These are phyloP conservation scores for Pygoscelis antarcticus DNA, from an alignment of 2,113 vertebrate genomes.

Conservation along the genomic window DNA sequence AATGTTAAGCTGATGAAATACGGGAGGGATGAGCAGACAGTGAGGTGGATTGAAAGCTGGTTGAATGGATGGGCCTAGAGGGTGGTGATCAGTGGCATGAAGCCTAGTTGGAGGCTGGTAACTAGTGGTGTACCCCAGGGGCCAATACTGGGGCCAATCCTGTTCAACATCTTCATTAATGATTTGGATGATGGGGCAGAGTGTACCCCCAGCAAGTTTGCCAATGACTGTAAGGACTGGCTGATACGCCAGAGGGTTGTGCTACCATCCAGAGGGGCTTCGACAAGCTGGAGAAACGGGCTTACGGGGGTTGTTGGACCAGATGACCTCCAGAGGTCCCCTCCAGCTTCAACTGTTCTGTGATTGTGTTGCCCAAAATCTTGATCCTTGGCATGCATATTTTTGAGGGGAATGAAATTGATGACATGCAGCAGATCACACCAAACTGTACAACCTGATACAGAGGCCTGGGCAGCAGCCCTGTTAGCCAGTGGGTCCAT, in stretches of 20 bases:
- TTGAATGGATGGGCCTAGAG: not conserved
- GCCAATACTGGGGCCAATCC: not conserved
- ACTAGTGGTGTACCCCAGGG: not conserved
- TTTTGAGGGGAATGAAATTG: not conserved
- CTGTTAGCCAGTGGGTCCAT: not conserved
- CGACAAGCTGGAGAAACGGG: not conserved
- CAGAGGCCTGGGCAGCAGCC: not conserved
- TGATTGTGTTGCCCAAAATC: not conserved
- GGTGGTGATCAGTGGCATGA: not conserved
- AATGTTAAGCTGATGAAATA: not conserved
- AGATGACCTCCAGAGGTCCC: not conserved
- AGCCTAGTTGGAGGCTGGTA: not conserved
- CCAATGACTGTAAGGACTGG: not conserved
- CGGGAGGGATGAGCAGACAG: not conserved
- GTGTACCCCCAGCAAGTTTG: not conserved
- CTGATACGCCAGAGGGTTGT: not conserved
- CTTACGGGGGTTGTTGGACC: accelerated
- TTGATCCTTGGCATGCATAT: not conserved
- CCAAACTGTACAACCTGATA: not conserved
- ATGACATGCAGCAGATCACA: not conserved
- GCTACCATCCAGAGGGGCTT: not conserved
- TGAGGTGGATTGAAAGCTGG: not conserved
- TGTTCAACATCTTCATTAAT: not conserved
- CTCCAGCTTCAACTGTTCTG: not conserved
- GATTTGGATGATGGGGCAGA: not conserved